phyloP scores from a whole-genome alignment of 2,113 vertebrate genomes.

The Motacilla tschutschensis region DNA sequence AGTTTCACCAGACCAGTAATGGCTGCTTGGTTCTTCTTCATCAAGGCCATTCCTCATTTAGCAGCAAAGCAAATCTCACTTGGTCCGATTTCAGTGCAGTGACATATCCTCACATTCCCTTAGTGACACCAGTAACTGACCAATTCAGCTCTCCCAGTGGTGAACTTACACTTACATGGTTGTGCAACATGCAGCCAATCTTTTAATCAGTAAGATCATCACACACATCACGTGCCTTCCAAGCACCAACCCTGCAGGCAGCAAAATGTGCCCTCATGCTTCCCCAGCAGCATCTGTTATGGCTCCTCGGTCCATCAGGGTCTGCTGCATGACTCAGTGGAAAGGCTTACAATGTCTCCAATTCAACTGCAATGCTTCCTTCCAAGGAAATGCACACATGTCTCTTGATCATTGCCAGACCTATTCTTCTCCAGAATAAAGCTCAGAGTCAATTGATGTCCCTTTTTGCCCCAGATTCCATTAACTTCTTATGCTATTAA shows the following conservation, averaged over 20 bases:
- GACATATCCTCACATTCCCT: not conserved
- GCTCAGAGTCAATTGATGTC: not conserved
- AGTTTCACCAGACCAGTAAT: not conserved
- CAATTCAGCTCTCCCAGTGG: not conserved
- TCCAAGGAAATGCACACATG: not conserved
- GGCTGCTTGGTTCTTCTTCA: not conserved
- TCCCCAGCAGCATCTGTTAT: not conserved
- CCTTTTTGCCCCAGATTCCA: not conserved
- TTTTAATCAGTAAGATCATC: not conserved
- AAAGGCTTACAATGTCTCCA: not conserved
- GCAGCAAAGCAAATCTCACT: not conserved
- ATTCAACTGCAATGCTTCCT: not conserved
- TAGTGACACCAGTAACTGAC: not conserved
- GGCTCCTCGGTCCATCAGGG: not conserved
- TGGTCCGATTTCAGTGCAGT: not conserved
- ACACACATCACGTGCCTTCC: not conserved
- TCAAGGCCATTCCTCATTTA: not conserved
- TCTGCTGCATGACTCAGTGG: not conserved
- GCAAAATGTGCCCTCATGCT: not conserved
- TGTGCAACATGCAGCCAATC: not conserved
- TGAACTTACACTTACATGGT: not conserved
- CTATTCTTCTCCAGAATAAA: not conserved
- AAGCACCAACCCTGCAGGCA: not conserved
- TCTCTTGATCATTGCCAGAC: not conserved
- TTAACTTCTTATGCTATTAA: not conserved